phyloP scores from a whole-genome alignment of 2,888 invertebrate species.

The Dasypolia templi region DNA sequence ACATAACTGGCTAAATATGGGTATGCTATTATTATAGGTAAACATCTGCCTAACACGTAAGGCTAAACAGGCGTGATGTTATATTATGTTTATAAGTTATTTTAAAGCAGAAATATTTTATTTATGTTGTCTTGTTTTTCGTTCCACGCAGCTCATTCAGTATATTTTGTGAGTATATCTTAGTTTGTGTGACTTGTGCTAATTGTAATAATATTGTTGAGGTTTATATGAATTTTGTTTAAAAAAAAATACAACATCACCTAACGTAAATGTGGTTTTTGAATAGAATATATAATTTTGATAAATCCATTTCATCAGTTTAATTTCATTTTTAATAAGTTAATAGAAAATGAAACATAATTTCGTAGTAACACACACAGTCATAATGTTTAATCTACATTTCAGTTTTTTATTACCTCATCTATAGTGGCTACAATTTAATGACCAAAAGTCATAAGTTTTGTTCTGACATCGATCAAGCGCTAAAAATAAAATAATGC shows the following conservation, averaged over 20 bases:
- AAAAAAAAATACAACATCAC: slow-evolving; percentile 6
- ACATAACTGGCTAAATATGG: background rate
- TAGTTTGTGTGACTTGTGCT: slow-evolving; percentile 53
- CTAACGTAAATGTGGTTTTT: slow-evolving; percentile 44
- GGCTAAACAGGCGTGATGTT: background rate
- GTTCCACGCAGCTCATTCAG: slow-evolving; percentile 76
- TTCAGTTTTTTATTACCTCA: background rate
- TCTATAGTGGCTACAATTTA: background rate
- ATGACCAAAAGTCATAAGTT: background rate
- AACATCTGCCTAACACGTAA: background rate
- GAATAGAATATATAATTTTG: slow-evolving; percentile 7
- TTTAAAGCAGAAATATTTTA: slow-evolving; percentile 17
- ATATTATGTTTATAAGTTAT: background rate
- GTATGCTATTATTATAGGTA: background rate
- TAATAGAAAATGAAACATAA: slow-evolving; percentile 1
- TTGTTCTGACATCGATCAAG: background rate
- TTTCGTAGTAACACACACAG: slow-evolving; percentile 9
- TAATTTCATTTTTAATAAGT: slow-evolving; percentile 11
- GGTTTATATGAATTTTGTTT: slow-evolving; percentile 35
- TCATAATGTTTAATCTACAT: slow-evolving; percentile 9
- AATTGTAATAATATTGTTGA: slow-evolving; percentile 63
- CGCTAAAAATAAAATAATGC: background rate
- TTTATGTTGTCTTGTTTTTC: slow-evolving; percentile 62
- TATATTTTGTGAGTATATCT: slow-evolving; percentile 72
- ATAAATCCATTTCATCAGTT: slow-evolving; percentile 3